Conservation (phyloP, 2,888 invertebrate species). For the Tetramorium bicarinatum region DNA sequence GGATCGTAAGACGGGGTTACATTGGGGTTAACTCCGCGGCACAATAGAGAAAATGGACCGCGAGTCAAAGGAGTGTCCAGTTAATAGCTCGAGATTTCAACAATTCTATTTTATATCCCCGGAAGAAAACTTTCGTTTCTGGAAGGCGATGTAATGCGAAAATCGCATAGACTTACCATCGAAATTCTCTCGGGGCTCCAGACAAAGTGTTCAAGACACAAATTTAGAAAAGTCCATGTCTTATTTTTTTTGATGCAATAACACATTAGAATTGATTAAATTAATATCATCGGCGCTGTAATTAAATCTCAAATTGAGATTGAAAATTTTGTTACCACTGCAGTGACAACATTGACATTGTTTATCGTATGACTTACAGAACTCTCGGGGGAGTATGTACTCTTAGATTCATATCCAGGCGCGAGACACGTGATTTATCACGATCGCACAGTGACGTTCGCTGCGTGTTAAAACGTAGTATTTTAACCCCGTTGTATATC, state of each 20-base stretch:
- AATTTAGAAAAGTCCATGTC: neutral
- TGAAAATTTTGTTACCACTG: neutral
- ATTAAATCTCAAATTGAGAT: neutral
- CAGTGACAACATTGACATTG: neutral
- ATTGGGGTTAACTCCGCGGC: slow-evolving; percentile 25
- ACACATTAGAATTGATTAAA: neutral
- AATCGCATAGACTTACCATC: neutral
- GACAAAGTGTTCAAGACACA: neutral
- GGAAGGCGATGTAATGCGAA: neutral
- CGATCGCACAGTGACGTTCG: slow-evolving; percentile 1
- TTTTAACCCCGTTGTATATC: slow-evolving; percentile 74
- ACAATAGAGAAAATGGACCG: slow-evolving; percentile 38
- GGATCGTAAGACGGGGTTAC: slow-evolving; percentile 36
- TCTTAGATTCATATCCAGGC: neutral
- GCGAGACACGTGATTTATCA: slow-evolving; percentile 14
- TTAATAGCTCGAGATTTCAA: slow-evolving; percentile 19
- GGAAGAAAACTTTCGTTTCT: slow-evolving; percentile 16
- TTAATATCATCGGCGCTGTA: neutral
- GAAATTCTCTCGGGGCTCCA: neutral
- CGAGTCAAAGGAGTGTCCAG: slow-evolving; percentile 15
- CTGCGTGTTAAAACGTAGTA: slow-evolving; percentile 17
- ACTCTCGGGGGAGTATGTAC: neutral
- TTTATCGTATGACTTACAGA: slow-evolving; percentile 2
- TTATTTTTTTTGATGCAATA: neutral
- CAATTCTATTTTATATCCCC: neutral